phyloP scores from a whole-genome alignment of 2,888 invertebrate genomes.

The Apamea sordens region DNA sequence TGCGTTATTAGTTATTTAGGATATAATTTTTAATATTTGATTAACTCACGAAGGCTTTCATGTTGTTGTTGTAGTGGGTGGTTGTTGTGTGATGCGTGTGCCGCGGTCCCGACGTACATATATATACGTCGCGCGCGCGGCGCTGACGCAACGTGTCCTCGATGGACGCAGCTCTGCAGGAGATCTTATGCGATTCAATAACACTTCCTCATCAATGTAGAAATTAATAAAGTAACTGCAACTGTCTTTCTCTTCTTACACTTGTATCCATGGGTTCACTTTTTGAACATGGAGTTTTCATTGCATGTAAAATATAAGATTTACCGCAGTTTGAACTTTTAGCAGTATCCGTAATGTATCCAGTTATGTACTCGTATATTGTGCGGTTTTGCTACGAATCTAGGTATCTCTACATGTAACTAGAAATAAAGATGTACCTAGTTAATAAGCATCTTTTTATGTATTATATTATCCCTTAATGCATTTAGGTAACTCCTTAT shows the following conservation, averaged over 20 bases:
- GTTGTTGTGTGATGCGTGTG: constrained; percentile 36
- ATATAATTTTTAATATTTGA: neutral
- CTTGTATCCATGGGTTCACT: neutral
- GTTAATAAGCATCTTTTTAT: neutral
- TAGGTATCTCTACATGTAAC: neutral
- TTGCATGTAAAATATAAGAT: neutral
- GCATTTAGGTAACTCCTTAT: neutral
- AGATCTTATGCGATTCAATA: neutral
- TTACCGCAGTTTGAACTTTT: neutral
- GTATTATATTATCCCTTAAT: neutral
- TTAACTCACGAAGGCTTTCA: constrained; percentile 62
- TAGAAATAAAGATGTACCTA: neutral
- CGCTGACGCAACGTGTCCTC: constrained; percentile 43
- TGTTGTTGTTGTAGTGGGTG: constrained; percentile 47
- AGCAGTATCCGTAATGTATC: neutral
- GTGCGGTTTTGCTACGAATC: neutral
- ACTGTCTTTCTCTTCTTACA: neutral
- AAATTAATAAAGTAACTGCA: constrained; percentile 1
- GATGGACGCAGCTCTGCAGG: neutral
- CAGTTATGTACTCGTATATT: neutral
- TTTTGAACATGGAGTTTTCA: neutral
- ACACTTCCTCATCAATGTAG: constrained; percentile 15
- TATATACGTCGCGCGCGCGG: constrained; percentile 33
- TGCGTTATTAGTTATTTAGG: neutral
- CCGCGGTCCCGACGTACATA: neutral